Evolutionary conservation across 2,113 vertebrate species (phyloP).

Genomic region (Malaclemys terrapin): DNA sequence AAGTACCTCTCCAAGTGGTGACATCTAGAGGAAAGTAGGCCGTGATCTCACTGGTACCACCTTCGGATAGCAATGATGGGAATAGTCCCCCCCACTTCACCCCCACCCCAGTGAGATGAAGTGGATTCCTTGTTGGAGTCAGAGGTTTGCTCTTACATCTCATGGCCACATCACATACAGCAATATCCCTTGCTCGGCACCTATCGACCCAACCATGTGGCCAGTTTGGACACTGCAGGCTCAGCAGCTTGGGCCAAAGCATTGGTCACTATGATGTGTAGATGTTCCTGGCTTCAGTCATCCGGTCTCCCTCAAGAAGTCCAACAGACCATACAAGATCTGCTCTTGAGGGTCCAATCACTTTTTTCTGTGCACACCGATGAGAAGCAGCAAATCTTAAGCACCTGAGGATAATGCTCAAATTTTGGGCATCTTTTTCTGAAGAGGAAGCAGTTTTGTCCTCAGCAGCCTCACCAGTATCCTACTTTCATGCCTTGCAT

Average conservation of each 20-base stretch:
- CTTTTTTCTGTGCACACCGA: not conserved
- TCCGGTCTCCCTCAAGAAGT: not conserved
- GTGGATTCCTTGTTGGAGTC: not conserved
- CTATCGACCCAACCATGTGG: not conserved
- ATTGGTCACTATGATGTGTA: not conserved
- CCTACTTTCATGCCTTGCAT: not conserved
- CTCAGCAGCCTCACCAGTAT: not conserved
- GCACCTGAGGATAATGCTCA: not conserved
- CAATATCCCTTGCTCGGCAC: not conserved
- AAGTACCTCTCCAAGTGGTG: not conserved
- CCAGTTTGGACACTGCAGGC: not conserved
- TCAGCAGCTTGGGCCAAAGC: not conserved
- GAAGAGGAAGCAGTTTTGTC: not conserved
- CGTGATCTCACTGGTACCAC: not conserved
- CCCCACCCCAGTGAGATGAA: not conserved
- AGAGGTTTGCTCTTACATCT: not conserved
- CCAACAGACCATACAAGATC: not conserved
- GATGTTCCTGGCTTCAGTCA: not conserved
- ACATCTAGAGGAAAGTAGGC: not conserved
- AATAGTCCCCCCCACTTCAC: no score
- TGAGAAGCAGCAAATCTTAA: not conserved
- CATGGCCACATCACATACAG: not conserved
- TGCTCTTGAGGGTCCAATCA: not conserved
- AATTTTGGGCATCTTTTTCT: not conserved
- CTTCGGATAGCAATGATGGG: no score